Evolutionary conservation across 2,797 vertebrate genomes (phyloP).

Genomic region (Lacerta agilis): DNA sequence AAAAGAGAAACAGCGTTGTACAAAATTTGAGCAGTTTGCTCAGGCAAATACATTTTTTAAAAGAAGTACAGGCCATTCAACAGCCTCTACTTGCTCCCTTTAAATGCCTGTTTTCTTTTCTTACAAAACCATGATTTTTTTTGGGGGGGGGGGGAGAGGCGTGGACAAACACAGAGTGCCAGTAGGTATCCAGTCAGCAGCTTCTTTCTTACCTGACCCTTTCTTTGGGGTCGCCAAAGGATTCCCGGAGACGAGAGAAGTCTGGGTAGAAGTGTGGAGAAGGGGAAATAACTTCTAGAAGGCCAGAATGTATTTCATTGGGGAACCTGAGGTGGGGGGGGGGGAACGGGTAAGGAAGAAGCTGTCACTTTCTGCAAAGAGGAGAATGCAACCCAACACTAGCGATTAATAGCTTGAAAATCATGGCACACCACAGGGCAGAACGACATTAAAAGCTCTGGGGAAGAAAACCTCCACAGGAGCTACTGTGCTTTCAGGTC

Average conservation of each 20-base stretch:
- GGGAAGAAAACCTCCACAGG: neutral
- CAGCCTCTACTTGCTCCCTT: neutral
- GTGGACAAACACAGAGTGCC: neutral
- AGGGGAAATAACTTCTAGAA: slow-evolving; percentile 95
- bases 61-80: neutral
- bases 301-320: slow-evolving; percentile 92
- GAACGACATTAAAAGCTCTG: slow-evolving; percentile 13
- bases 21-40: neutral
- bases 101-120: fast-evolving
- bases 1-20: neutral
- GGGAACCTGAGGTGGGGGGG: slow-evolving; percentile 84
- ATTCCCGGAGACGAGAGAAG: slow-evolving; percentile 93
- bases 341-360: slow-evolving; percentile 36
- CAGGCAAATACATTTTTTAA: neutral
- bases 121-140: neutral
- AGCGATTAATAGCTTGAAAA: neutral
- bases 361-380: slow-evolving; percentile 26
- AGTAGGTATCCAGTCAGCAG: slow-evolving; percentile 19
- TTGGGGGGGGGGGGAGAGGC: too few relatives aligned
- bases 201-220: slow-evolving; percentile 87
- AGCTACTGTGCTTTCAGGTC: neutral
- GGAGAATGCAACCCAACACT: slow-evolving; percentile 10
- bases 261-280: slow-evolving; percentile 97
- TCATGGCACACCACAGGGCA: neutral
- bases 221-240: slow-evolving; percentile 96